Percentiles rank a stretch among this genome's conserved stretches.
Evolutionary conservation across 2,888 invertebrate genomes (phyloP).

Genomic region (Pandemis corylana): DNA sequence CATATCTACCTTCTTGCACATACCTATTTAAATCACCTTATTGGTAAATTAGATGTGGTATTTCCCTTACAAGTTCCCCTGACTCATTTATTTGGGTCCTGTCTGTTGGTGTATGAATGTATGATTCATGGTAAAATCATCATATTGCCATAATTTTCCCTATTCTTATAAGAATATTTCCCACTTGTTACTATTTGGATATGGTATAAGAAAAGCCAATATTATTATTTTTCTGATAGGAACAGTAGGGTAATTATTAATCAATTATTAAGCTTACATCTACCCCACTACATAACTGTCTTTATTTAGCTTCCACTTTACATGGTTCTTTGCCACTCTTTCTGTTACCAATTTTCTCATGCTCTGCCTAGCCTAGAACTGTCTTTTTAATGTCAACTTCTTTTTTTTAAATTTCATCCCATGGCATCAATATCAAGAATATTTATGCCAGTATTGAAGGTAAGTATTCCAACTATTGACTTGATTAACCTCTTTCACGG

Average conservation of each 20-base stretch:
- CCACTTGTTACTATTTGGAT: background rate
- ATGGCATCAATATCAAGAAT: no score
- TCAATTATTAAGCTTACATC: no score
- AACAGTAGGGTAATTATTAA: no score
- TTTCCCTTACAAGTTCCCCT: slow-evolving; percentile 42
- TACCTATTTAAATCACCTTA: slow-evolving; percentile 6
- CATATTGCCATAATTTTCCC: background rate
- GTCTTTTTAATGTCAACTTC: no score
- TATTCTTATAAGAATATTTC: background rate
- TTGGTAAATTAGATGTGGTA: slow-evolving; percentile 40
- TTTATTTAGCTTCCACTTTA: background rate
- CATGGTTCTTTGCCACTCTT: background rate
- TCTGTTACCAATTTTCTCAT: background rate
- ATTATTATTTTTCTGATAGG: no score
- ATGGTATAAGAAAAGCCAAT: no score
- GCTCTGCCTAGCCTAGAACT: background rate
- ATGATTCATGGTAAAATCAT: background rate
- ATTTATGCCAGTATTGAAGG: no score
- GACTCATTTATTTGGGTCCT: slow-evolving; percentile 12
- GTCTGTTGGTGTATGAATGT: background rate
- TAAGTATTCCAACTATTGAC: no score
- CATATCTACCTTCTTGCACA: background rate
- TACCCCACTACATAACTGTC: background rate
- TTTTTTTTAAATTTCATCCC: no score
- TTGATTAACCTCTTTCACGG: no score